Evolutionary conservation across 2,113 vertebrate species (phyloP).

Genomic region (Corydoras maculifer): DNA sequence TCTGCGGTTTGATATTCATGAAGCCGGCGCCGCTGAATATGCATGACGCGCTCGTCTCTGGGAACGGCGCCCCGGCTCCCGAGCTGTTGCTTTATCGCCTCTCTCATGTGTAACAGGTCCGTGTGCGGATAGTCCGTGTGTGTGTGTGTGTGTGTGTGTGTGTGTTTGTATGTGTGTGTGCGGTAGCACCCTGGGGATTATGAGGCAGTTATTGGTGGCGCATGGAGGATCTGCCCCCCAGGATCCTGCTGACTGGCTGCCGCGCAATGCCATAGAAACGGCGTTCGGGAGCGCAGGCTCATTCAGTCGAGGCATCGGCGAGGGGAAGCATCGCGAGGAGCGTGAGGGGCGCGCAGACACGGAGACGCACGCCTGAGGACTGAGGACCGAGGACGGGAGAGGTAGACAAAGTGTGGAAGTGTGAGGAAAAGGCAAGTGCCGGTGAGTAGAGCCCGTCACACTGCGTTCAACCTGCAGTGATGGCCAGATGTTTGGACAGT

Average conservation of each 20-base stretch:
- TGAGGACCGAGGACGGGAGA: slow-evolving; percentile 23
- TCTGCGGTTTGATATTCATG: slow-evolving; percentile 66
- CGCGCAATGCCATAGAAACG: slow-evolving; percentile 69
- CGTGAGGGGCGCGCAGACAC: slow-evolving; percentile 15
- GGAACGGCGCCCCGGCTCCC: slow-evolving; percentile 27
- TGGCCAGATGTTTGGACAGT: slow-evolving; percentile 41
- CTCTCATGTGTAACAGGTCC: slow-evolving; percentile 27
- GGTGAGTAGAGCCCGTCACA: slow-evolving; percentile 64
- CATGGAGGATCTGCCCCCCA: slow-evolving; percentile 60
- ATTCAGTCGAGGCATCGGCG: slow-evolving; percentile 59
- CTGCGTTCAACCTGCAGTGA: slow-evolving; percentile 38
- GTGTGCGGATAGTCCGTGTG: slow-evolving; percentile 9
- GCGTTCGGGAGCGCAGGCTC: slow-evolving; percentile 59
- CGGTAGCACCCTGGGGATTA: slow-evolving; percentile 22
- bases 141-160: slow-evolving; percentile 24
- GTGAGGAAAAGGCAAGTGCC: slow-evolving; percentile 45
- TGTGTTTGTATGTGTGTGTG: slow-evolving; percentile 1
- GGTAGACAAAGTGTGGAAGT: slow-evolving; percentile 24
- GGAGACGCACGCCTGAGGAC: neutral
- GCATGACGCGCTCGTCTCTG: slow-evolving; percentile 42
- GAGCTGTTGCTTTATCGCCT: slow-evolving; percentile 13
- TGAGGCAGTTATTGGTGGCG: slow-evolving; percentile 34
- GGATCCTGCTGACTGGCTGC: slow-evolving; percentile 63
- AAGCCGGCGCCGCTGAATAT: slow-evolving; percentile 53
- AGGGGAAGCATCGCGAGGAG: slow-evolving; percentile 53